These are phyloP conservation scores for Ceratothoa steindachneri DNA, from an alignment of 2,888 invertebrate genomes.

Conservation along the genomic window DNA sequence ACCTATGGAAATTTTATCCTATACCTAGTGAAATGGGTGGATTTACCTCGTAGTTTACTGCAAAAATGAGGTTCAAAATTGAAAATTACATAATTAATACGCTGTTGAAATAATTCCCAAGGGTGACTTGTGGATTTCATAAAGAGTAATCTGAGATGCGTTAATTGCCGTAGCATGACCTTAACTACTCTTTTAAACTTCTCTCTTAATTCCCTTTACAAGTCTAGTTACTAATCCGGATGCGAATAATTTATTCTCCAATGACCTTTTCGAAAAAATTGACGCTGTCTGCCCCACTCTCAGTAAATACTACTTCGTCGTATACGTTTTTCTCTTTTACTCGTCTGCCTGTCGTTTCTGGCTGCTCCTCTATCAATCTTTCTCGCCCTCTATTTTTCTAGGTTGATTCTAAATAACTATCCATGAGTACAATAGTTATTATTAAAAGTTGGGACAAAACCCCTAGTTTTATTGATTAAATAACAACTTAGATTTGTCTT, in stretches of 20 bases:
- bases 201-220: background rate
- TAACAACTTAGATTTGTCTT: background rate
- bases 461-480: background rate
- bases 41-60: background rate
- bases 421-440: no score
- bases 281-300: background rate
- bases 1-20: no score
- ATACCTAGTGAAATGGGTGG: no score
- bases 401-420: background rate
- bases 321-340: background rate
- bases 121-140: background rate
- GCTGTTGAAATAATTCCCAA: background rate
- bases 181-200: background rate
- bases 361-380: constrained; percentile 16
- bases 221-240: background rate
- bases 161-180: background rate
- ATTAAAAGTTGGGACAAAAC: background rate
- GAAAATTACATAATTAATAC: background rate
- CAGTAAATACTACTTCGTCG: background rate
- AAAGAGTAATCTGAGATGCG: background rate
- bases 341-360: background rate
- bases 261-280: no score
- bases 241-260: background rate
- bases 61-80: background rate
- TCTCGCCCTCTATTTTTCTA: constrained; percentile 11